Percentiles rank a stretch among this genome's conserved stretches.
Evolutionary conservation across 2,888 invertebrate genomes (phyloP).

Genomic region (Andrena bucephala): DNA sequence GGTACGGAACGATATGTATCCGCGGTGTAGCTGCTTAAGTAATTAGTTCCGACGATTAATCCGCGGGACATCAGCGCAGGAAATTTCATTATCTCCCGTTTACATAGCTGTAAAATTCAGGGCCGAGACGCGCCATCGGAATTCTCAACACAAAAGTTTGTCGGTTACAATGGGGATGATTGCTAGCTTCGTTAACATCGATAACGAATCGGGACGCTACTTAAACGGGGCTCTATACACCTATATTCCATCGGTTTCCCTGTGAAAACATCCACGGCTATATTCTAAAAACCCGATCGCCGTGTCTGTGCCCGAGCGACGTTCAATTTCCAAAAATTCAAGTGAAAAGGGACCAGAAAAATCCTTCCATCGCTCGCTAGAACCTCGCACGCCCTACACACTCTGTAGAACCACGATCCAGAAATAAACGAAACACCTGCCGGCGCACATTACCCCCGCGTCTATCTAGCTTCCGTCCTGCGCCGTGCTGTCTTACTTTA

Average conservation of each 20-base stretch:
- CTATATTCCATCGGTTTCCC: neutral
- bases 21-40: slow-evolving; percentile 42
- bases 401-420: neutral
- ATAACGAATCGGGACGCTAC: slow-evolving; percentile 12
- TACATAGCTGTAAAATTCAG: slow-evolving; percentile 4
- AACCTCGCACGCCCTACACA: neutral
- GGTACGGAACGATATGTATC: slow-evolving; percentile 39
- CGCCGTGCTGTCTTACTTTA: slow-evolving; percentile 67
- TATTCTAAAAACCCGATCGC: neutral
- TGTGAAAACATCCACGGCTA: neutral
- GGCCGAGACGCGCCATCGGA: slow-evolving; percentile 38
- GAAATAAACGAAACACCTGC: slow-evolving; percentile 49
- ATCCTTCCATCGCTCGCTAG: neutral
- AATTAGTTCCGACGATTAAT: slow-evolving; percentile 58
- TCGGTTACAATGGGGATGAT: slow-evolving; percentile 33
- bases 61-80: slow-evolving; percentile 44
- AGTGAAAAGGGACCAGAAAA: neutral
- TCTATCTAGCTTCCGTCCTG: slow-evolving; percentile 56
- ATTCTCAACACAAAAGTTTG: slow-evolving; percentile 35
- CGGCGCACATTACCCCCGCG: slow-evolving; percentile 28
- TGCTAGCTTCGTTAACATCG: slow-evolving; percentile 27
- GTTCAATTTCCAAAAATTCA: neutral
- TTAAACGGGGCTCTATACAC: neutral
- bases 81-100: slow-evolving; percentile 52
- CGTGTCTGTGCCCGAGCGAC: neutral